These are phyloP conservation scores for Holothuria leucospilota DNA, from an alignment of 53 echinoderm and acorn worm species.

Conservation along the genomic window DNA sequence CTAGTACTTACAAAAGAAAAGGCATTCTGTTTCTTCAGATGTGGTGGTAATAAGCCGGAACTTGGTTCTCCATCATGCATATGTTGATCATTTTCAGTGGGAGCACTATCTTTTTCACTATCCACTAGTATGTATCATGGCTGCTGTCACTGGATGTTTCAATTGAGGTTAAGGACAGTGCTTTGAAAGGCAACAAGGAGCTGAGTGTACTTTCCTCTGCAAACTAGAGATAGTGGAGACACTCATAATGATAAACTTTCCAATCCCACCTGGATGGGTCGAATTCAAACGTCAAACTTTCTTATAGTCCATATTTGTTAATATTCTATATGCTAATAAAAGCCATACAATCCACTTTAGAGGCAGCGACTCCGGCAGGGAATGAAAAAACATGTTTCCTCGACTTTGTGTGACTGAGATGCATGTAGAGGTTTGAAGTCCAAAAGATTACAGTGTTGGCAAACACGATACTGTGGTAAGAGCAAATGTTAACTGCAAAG, in stretches of 20 bases:
- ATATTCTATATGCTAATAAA: too few species aligned
- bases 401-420: constrained; percentile 9
- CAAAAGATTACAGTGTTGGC: not conserved
- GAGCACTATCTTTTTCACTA: not conserved
- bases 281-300: too few species aligned
- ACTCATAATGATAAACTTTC: too few species aligned
- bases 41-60: not conserved
- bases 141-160: constrained; percentile 7
- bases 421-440: constrained; percentile 20
- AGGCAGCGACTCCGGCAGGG: constrained; percentile 2
- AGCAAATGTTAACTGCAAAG: not conserved
- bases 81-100: not conserved
- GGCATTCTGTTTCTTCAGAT: constrained; percentile 7
- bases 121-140: constrained; percentile 14
- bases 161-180: not conserved
- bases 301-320: too few species aligned
- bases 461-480: not conserved
- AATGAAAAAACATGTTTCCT: not conserved
- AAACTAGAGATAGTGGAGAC: too few species aligned
- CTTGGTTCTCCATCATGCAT: not conserved
- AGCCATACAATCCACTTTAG: not conserved
- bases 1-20: constrained; percentile 20
- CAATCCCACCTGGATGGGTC: too few species aligned
- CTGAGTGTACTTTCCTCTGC: too few species aligned
- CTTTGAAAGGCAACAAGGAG: too few species aligned